Percentiles rank a stretch among this genome's conserved stretches.
phyloP scores from a whole-genome alignment of 2,797 vertebrate genomes.

The Argentina silus region DNA sequence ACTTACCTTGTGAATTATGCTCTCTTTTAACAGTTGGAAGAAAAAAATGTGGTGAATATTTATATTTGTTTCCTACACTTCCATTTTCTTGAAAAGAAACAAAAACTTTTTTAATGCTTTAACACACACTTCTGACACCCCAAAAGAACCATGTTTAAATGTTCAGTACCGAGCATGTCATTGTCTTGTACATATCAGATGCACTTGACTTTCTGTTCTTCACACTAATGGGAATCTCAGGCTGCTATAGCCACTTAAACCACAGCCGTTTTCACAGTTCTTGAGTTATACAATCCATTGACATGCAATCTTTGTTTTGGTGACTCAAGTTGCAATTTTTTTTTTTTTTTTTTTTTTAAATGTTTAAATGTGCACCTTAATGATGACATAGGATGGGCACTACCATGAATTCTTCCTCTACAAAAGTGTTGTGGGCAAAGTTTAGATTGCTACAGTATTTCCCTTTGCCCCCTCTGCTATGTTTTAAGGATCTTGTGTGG shows the following conservation, averaged over 20 bases:
- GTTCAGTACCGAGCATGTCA: slow-evolving; percentile 60
- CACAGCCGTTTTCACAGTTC: slow-evolving; percentile 1
- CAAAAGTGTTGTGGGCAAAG: slow-evolving; percentile 29
- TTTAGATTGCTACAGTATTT: slow-evolving; percentile 31
- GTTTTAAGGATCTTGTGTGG: slow-evolving; percentile 2
- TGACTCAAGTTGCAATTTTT: slow-evolving; percentile 9
- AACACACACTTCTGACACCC: slow-evolving; percentile 19
- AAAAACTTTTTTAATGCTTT: slow-evolving; percentile 41
- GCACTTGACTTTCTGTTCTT: slow-evolving; percentile 62
- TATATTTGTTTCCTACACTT: slow-evolving; percentile 38
- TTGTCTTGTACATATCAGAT: slow-evolving; percentile 69
- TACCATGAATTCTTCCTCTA: slow-evolving; percentile 11
- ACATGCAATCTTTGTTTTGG: not conserved
- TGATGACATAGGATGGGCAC: slow-evolving; percentile 12
- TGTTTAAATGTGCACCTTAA: slow-evolving; percentile 34
- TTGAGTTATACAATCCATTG: slow-evolving; percentile 1
- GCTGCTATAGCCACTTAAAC: slow-evolving; percentile 6
- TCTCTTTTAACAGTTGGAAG: slow-evolving; percentile 21
- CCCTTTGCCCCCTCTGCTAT: slow-evolving; percentile 25
- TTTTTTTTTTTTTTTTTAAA: slow-evolving; percentile 17
- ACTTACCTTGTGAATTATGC: slow-evolving; percentile 25
- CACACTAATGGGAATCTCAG: slow-evolving; percentile 38
- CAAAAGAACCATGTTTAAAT: slow-evolving; percentile 15
- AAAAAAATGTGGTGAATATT: slow-evolving; percentile 35
- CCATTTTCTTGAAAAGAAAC: slow-evolving; percentile 25